Evolutionary conservation across 1,140 invertebrate genomes (phyloP).

Genomic region (Drosophila fuyamai): DNA sequence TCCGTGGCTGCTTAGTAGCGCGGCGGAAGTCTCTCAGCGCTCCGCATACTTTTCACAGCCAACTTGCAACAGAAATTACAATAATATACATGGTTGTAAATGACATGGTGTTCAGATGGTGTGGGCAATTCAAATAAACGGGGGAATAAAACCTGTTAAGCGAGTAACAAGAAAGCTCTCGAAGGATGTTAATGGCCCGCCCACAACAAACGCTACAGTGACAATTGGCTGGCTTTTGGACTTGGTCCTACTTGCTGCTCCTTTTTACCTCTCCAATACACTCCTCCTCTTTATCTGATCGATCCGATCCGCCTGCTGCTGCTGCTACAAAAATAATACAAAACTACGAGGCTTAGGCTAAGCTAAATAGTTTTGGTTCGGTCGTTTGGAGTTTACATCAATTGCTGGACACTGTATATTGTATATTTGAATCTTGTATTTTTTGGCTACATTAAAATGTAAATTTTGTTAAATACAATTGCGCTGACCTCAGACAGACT

Average conservation of each 20-base stretch:
- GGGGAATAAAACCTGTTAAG: conserved; percentile 21
- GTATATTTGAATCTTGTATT: conserved; percentile 60
- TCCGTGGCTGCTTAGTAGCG: conserved; percentile 62
- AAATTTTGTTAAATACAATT: conserved; percentile 74
- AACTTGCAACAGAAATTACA: conserved; percentile 79
- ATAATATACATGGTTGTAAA: conserved; percentile 68
- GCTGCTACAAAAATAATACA: conserved; percentile 31
- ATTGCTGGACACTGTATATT: conserved; percentile 46
- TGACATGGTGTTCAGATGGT: conserved; percentile 27
- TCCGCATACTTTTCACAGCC: conserved; percentile 74
- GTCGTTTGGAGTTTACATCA: conserved; percentile 56
- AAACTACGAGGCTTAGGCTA: conserved; percentile 35
- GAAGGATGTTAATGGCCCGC: conserved; percentile 22
- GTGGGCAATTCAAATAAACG: conserved; percentile 52
- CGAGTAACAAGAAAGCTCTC: conserved; percentile 15
- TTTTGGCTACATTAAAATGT: conserved; percentile 75
- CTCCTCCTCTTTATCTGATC: conserved; percentile 18
- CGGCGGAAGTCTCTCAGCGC: conserved; percentile 64
- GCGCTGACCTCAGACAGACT: conserved; percentile 69
- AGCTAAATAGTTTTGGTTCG: conserved; percentile 10
- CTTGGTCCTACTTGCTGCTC: conserved; percentile 29
- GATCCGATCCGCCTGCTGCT: conserved; percentile 19
- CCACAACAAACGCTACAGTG: conserved; percentile 37
- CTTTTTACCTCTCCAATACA: conserved; percentile 24
- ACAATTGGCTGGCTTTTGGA: conserved; percentile 18